Evolutionary conservation across 2,888 invertebrate genomes (phyloP), one percentile per base, ranked within the genome.

Genomic region (Trichogramma evanescens): DNA sequence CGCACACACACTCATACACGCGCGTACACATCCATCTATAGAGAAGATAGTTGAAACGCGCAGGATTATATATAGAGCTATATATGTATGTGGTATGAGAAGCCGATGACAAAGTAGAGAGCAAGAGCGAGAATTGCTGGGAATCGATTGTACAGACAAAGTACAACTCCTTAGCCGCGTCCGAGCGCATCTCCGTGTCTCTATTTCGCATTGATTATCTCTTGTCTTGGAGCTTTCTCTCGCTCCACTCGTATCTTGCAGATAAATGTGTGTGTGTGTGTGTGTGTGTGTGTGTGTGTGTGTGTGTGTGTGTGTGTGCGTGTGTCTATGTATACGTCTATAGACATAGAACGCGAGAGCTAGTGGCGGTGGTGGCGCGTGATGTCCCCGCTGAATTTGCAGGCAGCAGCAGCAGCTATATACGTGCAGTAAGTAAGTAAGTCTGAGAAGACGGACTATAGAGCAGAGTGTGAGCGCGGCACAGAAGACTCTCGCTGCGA

Each of bases 151-250:
- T 59, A 56, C 56, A 52, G 56, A 53, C 49, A 50, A 26, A 26
- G 26, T 26, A 26, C 26, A 26, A 26, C 54, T 57, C 50, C 13
- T 44, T 49, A 43, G 13, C 53, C 5, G 6, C 56, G 49, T 45
- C 0, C 13, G 48, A 13, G 5, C 26, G 48, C 48, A 44, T 41
- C 48, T 55, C 50, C 40, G 54, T 50, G 50, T 58, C 56, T 59
- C 55, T 59, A 57, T 62, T 58, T 62, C 56, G 62, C 64, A 64
- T 62, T 64, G 62, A 64, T 64, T 64, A 64, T 64, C 62, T 53
- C 56, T 40, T 9, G 55, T 48, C 40, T 53, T 13, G 46, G 57
- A 43, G n/a, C 45, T 45, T 9, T 45, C 8, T 8, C 8, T 45
- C 45, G 1, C 8, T 9, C 45, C n/a, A 45, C 8, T 9, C 8